These are phyloP conservation scores for Apodemia hepburni DNA, from an alignment of 2,888 invertebrate species.

Conservation along the genomic window DNA sequence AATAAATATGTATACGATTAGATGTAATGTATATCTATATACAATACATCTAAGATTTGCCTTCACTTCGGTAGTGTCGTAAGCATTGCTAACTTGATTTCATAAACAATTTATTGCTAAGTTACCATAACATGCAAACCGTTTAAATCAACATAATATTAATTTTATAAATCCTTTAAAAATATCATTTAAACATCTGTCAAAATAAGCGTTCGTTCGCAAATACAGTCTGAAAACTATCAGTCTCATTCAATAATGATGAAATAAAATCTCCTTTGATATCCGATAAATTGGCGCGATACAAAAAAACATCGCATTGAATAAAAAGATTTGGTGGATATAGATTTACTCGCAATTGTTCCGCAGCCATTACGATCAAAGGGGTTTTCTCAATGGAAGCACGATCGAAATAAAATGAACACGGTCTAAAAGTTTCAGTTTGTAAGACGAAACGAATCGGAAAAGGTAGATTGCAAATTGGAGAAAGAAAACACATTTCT, in stretches of 20 bases:
- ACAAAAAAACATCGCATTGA: background rate
- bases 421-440: slow-evolving; percentile 33
- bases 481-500: slow-evolving; percentile 45
- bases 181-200: background rate
- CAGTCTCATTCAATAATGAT: background rate
- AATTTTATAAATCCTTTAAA: background rate
- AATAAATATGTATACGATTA: no score
- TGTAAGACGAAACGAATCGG: slow-evolving; percentile 34
- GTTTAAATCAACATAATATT: no score
- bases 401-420: slow-evolving; percentile 12
- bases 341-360: slow-evolving; percentile 8
- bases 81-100: no score
- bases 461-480: slow-evolving; percentile 37
- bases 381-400: background rate
- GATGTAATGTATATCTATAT: no score
- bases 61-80: no score
- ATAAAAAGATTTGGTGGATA: slow-evolving; percentile 2
- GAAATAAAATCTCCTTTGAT: slow-evolving; percentile 3
- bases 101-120: no score
- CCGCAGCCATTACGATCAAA: slow-evolving; percentile 7
- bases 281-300: background rate
- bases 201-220: background rate
- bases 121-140: no score
- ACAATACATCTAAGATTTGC: no score
- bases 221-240: background rate